These are phyloP conservation scores for Schizopygopsis malacanthus DNA, from an alignment of 2,797 vertebrate genomes.

Conservation along the genomic window DNA sequence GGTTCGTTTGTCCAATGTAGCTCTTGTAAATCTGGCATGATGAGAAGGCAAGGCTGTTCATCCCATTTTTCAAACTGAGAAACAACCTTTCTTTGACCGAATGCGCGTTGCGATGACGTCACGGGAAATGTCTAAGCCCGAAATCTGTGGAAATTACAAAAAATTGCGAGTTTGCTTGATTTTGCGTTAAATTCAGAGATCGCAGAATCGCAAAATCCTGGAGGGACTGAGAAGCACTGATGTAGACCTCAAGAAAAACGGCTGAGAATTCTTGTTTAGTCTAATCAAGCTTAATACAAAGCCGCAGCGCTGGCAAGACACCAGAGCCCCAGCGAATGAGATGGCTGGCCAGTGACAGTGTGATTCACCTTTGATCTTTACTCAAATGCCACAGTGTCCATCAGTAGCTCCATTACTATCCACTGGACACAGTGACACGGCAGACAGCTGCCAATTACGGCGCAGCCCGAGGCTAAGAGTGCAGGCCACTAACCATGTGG, in stretches of 20 bases:
- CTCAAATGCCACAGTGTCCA: constrained; percentile 59
- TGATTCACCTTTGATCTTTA: constrained; percentile 72
- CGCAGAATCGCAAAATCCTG: too few relatives aligned
- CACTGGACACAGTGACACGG: constrained; percentile 67
- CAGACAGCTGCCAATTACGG: constrained; percentile 78
- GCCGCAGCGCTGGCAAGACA: background rate
- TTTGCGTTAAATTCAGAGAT: too few relatives aligned
- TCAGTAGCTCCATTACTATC: constrained; percentile 57
- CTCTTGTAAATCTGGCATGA: too few relatives aligned
- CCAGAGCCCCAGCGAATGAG: background rate
- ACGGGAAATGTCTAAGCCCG: too few relatives aligned
- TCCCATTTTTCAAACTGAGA: too few relatives aligned
- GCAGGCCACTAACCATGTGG: constrained; percentile 43
- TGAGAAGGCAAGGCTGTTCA: too few relatives aligned
- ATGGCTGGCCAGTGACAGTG: constrained; percentile 52
- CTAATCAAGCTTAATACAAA: constrained; percentile 46
- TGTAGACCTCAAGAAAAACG: background rate
- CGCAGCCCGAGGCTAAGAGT: constrained; percentile 68
- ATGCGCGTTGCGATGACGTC: too few relatives aligned
- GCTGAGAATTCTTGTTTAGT: background rate
- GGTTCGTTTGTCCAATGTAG: too few relatives aligned
- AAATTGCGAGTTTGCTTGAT: too few relatives aligned
- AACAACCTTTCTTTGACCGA: too few relatives aligned
- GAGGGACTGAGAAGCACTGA: background rate
- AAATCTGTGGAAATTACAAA: too few relatives aligned